Evolutionary conservation across 2,888 invertebrate species (phyloP), one percentile per base, ranked within the genome.

Genomic region (Chymomyza amoena): DNA sequence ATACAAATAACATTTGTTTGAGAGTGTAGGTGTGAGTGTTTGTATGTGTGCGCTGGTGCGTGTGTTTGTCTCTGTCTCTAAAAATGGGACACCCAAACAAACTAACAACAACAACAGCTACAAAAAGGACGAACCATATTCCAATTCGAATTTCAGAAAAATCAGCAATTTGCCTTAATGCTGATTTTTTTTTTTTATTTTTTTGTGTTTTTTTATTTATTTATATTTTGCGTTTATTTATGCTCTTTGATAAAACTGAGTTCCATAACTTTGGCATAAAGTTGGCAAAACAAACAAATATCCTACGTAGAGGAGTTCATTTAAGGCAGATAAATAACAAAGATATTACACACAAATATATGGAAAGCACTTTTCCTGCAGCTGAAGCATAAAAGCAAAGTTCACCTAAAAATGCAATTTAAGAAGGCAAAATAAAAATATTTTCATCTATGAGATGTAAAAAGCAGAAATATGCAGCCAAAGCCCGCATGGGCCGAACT

Each of bases 151-250:
- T 69, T 78, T 70, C 36, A 16, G 51, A 32, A 15, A 75, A 69
- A 51, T 72, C 70, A 66, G 51, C 73, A 51, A 65, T 68, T 69
- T 66, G 69, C 60, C 54, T 39, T 70, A 70, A 56, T 56, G 56
- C 18, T n/a, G 10, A 56, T 18, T 15, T 56, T 16, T 18, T 56
- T 56, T 56, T 18, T 56, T 18, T 56, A n/a, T 1, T 15, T 56
- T 0, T 18, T 54, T 54, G 4, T 18, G 4, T 6, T 54, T 51
- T 16, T 10, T 16, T 51, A 18, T 56, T 18, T 20, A 56, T 56
- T 57, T 54, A 9, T 54, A 9, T 54, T 54, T 18, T 18, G 16
- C 54, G 54, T 28, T 6, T 57, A 45, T 45, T 45, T 45, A 45
- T 45, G 39, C 39, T 45, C 39, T 45, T 45, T 45, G 39, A 45